phyloP scores from a whole-genome alignment of 2,113 vertebrate species.

The Numenius arquata region DNA sequence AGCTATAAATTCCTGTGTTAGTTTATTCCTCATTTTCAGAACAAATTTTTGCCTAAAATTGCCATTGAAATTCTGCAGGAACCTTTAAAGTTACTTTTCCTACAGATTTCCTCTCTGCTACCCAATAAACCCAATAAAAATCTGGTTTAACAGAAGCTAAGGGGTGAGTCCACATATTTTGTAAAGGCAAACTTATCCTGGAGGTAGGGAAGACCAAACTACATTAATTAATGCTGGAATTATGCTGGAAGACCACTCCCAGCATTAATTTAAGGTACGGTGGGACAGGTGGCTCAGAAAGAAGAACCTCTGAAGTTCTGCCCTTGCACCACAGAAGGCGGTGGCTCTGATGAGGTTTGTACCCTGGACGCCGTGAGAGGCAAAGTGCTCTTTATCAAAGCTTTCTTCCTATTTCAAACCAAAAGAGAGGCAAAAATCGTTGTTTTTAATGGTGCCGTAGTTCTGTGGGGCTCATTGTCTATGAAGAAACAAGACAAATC shows the following conservation, averaged over 20 bases:
- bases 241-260: too few relatives aligned
- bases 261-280: not conserved
- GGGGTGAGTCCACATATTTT: fast-evolving
- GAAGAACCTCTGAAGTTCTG: not conserved
- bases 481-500: not conserved
- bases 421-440: not conserved
- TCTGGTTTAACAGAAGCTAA: not conserved
- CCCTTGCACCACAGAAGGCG: fast-evolving
- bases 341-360: not conserved
- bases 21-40: not conserved
- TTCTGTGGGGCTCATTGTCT: not conserved
- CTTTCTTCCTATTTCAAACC: not conserved
- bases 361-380: not conserved
- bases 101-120: not conserved
- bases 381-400: not conserved
- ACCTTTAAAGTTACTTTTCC: not conserved
- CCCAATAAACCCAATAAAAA: not conserved
- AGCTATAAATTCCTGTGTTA: not conserved
- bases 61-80: not conserved
- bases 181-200: not conserved
- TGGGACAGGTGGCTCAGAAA: not conserved
- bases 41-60: not conserved
- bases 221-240: too few relatives aligned
- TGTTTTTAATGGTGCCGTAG: fast-evolving
- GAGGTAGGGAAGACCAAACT: not conserved